Evolutionary conservation across 2,888 invertebrate species (phyloP).

Genomic region (Tachina fera): DNA sequence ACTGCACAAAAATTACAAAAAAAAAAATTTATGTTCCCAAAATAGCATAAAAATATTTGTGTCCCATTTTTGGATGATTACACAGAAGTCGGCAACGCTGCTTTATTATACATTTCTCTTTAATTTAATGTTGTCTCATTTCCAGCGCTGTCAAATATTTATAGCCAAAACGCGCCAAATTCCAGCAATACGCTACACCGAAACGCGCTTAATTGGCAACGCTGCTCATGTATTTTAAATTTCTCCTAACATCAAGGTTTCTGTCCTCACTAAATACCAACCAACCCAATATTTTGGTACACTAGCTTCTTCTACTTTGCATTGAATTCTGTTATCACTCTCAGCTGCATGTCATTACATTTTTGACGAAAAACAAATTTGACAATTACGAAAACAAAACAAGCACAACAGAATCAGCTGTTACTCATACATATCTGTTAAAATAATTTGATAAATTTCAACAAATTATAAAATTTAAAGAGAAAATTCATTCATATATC

Average conservation of each 20-base stretch:
- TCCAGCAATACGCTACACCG: too few relatives aligned
- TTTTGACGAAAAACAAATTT: slow-evolving; percentile 2
- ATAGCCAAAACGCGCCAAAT: too few relatives aligned
- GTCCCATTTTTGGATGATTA: too few relatives aligned
- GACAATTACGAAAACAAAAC: background rate
- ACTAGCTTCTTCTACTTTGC: background rate
- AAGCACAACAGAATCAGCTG: too few relatives aligned
- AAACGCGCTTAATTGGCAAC: too few relatives aligned
- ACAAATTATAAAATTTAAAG: background rate
- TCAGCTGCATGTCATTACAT: background rate
- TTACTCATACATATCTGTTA: too few relatives aligned
- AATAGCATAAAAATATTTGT: too few relatives aligned
- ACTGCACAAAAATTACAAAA: too few relatives aligned
- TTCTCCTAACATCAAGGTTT: background rate
- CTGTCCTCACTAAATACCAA: background rate
- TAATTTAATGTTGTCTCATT: background rate
- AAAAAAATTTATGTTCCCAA: too few relatives aligned
- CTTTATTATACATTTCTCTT: background rate
- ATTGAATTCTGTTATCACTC: slow-evolving; percentile 9
- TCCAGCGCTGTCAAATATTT: too few relatives aligned
- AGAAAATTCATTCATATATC: background rate
- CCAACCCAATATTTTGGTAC: slow-evolving; percentile 4
- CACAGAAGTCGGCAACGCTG: too few relatives aligned
- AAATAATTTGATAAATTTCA: background rate
- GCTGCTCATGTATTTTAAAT: background rate